Percentiles rank a stretch among this genome's conserved stretches.
phyloP scores from a whole-genome alignment of 2,113 vertebrate species.

The Sitta europaea region DNA sequence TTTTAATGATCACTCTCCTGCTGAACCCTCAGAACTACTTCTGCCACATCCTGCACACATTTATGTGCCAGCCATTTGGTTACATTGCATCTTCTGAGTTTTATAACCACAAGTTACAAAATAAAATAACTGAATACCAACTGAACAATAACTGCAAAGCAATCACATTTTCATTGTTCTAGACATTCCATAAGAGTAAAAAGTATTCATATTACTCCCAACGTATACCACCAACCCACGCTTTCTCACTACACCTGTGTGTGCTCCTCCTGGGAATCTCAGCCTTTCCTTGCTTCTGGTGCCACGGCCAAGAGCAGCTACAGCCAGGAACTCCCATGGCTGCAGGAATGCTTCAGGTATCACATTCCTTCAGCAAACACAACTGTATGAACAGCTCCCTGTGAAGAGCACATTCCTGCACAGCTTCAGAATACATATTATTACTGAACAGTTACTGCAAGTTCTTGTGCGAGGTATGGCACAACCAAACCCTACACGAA shows the following conservation, averaged over 20 bases:
- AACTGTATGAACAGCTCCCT: neutral
- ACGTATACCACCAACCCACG: neutral
- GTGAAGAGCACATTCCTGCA: neutral
- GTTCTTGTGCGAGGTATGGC: fast-evolving
- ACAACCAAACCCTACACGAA: neutral
- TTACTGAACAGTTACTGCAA: neutral
- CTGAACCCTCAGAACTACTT: neutral
- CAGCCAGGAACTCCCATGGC: neutral
- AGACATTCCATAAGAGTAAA: neutral
- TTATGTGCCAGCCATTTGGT: neutral
- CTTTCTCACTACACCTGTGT: neutral
- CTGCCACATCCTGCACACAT: neutral
- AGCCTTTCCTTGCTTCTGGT: neutral
- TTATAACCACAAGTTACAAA: neutral
- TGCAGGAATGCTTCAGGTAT: neutral
- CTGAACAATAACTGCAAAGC: neutral
- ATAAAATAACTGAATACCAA: neutral
- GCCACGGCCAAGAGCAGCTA: neutral
- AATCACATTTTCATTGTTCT: neutral
- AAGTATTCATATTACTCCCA: neutral
- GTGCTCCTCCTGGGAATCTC: neutral
- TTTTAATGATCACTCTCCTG: neutral
- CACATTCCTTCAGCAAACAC: neutral
- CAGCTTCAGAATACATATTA: fast-evolving
- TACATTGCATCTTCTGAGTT: neutral